Evolutionary conservation across 2,113 vertebrate species (phyloP).

Genomic region (Psittacus erithacus): DNA sequence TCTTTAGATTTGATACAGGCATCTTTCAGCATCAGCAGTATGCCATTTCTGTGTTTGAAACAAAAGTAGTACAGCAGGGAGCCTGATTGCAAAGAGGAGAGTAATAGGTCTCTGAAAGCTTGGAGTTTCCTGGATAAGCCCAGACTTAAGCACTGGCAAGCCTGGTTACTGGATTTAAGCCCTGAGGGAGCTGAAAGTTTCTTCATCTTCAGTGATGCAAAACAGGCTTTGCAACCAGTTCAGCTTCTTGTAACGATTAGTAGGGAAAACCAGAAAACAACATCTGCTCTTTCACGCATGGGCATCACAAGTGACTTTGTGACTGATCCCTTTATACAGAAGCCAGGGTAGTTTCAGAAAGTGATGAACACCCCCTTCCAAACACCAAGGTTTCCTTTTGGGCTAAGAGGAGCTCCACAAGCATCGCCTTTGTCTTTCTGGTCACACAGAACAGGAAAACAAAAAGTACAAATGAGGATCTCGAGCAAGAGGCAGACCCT

Average conservation of each 20-base stretch:
- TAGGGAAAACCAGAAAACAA: background rate
- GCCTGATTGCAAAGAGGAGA: background rate
- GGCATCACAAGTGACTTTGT: background rate
- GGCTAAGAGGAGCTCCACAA: background rate
- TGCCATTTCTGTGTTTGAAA: background rate
- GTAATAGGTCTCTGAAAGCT: background rate
- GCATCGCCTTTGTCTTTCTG: background rate
- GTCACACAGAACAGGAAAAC: background rate
- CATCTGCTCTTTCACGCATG: background rate
- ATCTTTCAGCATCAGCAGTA: background rate
- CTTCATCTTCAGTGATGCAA: background rate
- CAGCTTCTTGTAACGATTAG: background rate
- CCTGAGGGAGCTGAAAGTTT: background rate
- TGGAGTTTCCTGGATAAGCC: background rate
- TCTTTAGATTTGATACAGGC: background rate
- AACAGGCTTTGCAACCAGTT: background rate
- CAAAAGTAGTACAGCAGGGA: background rate
- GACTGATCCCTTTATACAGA: background rate
- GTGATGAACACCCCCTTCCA: background rate
- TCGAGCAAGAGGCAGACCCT: background rate
- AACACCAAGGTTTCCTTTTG: background rate
- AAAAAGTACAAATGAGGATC: background rate
- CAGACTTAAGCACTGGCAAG: background rate
- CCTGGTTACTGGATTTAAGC: background rate
- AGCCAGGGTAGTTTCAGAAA: background rate